A percentile compares a stretch with the other conserved stretches of the same genome.
phyloP scores from a whole-genome alignment of 1,140 invertebrate species.

The Wiebesia pumilae region DNA sequence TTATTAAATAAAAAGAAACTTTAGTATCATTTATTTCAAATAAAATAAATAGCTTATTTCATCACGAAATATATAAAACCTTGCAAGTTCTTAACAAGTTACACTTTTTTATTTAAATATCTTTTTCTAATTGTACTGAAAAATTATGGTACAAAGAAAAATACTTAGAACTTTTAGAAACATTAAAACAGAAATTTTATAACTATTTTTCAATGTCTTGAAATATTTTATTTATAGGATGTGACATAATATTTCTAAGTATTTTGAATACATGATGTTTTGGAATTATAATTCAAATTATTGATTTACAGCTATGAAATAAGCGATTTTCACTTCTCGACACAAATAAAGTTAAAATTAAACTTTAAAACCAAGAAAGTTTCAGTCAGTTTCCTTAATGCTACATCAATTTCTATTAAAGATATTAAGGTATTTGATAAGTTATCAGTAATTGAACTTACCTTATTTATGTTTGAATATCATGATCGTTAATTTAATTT shows the following conservation, averaged over 20 bases:
- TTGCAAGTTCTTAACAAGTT: too few species aligned
- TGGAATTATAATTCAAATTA: not conserved
- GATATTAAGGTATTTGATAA: not conserved
- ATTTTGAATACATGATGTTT: not conserved
- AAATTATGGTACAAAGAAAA: too few species aligned
- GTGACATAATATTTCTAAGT: not conserved
- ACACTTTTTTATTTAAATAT: too few species aligned
- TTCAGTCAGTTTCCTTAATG: not conserved
- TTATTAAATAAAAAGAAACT: too few species aligned
- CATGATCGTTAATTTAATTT: not conserved
- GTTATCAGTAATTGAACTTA: not conserved
- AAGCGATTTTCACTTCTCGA: conserved; percentile 29
- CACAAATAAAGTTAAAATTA: conserved; percentile 38
- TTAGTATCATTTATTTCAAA: too few species aligned
- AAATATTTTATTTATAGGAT: not conserved
- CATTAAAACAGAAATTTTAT: too few species aligned
- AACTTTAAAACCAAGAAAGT: conserved; percentile 23
- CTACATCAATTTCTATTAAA: conserved; percentile 8
- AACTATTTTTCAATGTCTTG: too few species aligned
- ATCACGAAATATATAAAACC: too few species aligned
- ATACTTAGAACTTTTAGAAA: too few species aligned
- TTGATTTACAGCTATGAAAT: conserved; percentile 18
- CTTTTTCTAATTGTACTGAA: too few species aligned
- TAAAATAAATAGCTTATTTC: too few species aligned
- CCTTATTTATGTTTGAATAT: not conserved